Percentiles rank a stretch among this genome's conserved stretches.
These are phyloP conservation scores for Botia almorhae DNA, from an alignment of 2,797 vertebrate genomes.

Conservation along the genomic window DNA sequence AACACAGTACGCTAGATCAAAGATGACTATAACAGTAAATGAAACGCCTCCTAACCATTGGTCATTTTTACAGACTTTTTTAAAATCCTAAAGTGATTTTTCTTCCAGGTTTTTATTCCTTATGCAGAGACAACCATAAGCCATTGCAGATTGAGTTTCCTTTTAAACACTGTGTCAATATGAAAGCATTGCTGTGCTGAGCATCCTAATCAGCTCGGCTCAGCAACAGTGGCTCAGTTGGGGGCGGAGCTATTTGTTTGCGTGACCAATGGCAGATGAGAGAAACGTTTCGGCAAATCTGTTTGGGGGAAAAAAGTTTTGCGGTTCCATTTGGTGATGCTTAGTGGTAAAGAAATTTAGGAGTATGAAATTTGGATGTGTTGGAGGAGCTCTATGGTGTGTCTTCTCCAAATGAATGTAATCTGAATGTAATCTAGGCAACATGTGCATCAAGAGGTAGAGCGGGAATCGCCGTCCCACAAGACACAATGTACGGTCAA, in stretches of 20 bases:
- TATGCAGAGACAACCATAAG: not conserved
- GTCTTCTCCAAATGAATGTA: conserved; percentile 29
- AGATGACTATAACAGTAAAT: conserved; percentile 30
- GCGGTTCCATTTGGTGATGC: too few relatives aligned
- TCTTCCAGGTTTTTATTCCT: not conserved
- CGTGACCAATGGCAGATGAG: too few relatives aligned
- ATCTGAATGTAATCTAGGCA: conserved; percentile 38
- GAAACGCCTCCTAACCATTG: not conserved
- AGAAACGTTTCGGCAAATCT: too few relatives aligned
- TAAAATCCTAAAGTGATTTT: not conserved
- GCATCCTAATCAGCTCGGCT: too few relatives aligned
- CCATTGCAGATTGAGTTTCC: not conserved
- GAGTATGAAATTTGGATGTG: not conserved
- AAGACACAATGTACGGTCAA: conserved; percentile 45
- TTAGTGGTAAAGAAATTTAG: too few relatives aligned
- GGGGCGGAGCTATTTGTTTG: too few relatives aligned
- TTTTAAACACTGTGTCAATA: too few relatives aligned
- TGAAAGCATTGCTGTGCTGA: too few relatives aligned
- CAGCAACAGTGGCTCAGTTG: too few relatives aligned
- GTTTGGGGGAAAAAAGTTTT: too few relatives aligned
- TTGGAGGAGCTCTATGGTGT: conserved; percentile 2
- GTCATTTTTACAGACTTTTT: not conserved
- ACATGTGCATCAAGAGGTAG: conserved; percentile 19
- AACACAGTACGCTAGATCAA: conserved; percentile 6
- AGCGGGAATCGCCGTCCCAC: conserved; percentile 38